Evolutionary conservation across 2,888 invertebrate species (phyloP).

Genomic region (Schizotus pectinicornis): DNA sequence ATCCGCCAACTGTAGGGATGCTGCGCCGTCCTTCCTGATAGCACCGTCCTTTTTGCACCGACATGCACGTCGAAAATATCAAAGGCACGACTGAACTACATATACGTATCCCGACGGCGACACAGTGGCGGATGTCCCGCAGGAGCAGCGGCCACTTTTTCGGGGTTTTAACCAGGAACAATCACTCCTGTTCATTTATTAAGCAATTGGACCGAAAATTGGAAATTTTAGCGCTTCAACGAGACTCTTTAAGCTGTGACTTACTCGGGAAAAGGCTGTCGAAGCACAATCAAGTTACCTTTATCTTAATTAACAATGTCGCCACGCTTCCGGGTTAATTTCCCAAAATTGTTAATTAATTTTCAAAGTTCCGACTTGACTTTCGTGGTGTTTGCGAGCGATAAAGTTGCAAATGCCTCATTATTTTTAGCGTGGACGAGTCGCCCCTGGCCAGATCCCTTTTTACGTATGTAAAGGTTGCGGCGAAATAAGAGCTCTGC

Average conservation of each 20-base stretch:
- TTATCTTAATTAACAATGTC: background rate
- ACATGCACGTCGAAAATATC: slow-evolving; percentile 26
- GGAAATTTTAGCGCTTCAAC: too few species aligned
- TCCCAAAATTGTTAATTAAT: background rate
- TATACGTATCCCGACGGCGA: background rate
- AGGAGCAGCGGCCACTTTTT: background rate
- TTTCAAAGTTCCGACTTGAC: too few species aligned
- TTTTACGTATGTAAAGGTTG: slow-evolving; percentile 3
- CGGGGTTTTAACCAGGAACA: too few species aligned
- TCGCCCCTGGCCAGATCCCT: too few species aligned
- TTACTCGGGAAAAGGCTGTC: too few species aligned
- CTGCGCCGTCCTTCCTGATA: slow-evolving; percentile 41
- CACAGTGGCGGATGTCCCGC: background rate
- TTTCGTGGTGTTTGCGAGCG: too few species aligned
- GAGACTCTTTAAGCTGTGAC: too few species aligned
- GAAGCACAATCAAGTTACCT: background rate
- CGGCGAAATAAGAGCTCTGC: slow-evolving; percentile 7
- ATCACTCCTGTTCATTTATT: too few species aligned
- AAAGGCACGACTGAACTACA: slow-evolving; percentile 30
- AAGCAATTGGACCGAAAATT: too few species aligned
- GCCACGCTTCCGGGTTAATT: background rate
- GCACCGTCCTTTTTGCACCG: slow-evolving; percentile 31
- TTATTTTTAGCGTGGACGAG: background rate
- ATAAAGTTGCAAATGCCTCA: slow-evolving; percentile 1
- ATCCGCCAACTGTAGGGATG: slow-evolving; percentile 40